Evolutionary conservation across 2,888 invertebrate species (phyloP).

Genomic region (Ethmia dodecea): DNA sequence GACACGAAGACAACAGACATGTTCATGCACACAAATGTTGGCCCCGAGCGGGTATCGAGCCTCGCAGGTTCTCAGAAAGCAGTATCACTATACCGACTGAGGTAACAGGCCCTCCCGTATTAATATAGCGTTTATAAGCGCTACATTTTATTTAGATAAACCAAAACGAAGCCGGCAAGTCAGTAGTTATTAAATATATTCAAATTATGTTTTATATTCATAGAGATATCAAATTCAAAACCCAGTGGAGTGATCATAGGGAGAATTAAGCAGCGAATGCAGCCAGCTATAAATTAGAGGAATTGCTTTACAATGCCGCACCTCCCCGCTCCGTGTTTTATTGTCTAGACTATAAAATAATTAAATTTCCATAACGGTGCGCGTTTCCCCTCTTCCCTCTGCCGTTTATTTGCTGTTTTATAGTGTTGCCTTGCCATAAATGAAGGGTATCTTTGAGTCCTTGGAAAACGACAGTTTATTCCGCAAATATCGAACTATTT

Average conservation of each 20-base stretch:
- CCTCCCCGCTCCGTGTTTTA: slow-evolving; percentile 39
- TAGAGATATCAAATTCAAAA: slow-evolving; percentile 1
- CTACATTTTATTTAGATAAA: too few relatives aligned
- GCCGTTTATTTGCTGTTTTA: slow-evolving; percentile 1
- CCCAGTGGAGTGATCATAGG: slow-evolving; percentile 22
- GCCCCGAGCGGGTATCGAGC: too few relatives aligned
- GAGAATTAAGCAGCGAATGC: slow-evolving; percentile 15
- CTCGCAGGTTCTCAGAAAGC: too few relatives aligned
- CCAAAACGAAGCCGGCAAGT: background rate
- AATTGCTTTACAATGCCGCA: slow-evolving; percentile 26
- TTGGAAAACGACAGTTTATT: background rate
- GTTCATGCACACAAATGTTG: too few relatives aligned
- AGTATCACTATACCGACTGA: too few relatives aligned
- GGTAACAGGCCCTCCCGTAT: too few relatives aligned
- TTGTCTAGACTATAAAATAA: slow-evolving; percentile 51
- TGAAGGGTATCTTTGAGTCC: background rate
- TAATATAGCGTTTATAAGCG: too few relatives aligned
- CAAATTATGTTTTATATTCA: slow-evolving; percentile 12
- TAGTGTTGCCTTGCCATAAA: background rate
- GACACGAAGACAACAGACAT: too few relatives aligned
- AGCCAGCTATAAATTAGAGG: slow-evolving; percentile 33
- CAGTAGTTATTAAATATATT: too few relatives aligned
- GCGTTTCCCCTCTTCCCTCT: slow-evolving; percentile 23
- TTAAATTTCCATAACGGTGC: slow-evolving; percentile 56
- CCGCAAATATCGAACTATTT: too few relatives aligned